phyloP scores from a whole-genome alignment of 2,888 invertebrate species.

The Meliscaeva auricollis region DNA sequence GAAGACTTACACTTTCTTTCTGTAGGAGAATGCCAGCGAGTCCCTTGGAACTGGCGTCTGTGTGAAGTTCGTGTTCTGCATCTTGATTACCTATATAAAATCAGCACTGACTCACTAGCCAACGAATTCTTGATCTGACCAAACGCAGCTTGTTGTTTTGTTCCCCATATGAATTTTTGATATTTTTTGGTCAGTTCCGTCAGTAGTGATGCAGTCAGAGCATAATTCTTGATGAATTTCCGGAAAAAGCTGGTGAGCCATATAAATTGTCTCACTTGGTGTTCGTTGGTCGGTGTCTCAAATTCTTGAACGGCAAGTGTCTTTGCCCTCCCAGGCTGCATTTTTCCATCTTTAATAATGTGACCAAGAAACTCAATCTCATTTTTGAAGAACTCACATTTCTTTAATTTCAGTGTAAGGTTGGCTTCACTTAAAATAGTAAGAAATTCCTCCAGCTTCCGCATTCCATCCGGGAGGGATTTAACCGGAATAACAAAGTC shows the following conservation, averaged over 20 bases:
- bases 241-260: constrained; percentile 60
- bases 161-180: neutral
- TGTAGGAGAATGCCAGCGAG: constrained; percentile 63
- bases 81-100: constrained; percentile 7
- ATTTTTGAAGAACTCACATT: constrained; percentile 30
- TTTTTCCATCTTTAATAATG: neutral
- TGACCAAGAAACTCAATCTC: constrained; percentile 33
- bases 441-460: constrained; percentile 17
- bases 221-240: constrained; percentile 40
- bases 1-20: neutral
- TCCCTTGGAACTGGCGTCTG: constrained; percentile 32
- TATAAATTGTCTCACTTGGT: constrained; percentile 36
- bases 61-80: constrained; percentile 50
- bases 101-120: constrained; percentile 5
- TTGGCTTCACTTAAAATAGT: neutral
- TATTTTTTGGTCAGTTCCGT: constrained; percentile 28
- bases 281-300: constrained; percentile 25
- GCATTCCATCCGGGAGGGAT: neutral
- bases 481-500: constrained; percentile 26
- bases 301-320: constrained; percentile 21
- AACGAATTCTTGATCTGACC: constrained; percentile 1
- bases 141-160: constrained; percentile 1
- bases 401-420: constrained; percentile 28
- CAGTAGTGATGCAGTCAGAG: constrained; percentile 19
- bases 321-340: constrained; percentile 19